Percentiles rank a stretch among this genome's conserved stretches.
Evolutionary conservation across 2,113 vertebrate genomes (phyloP).

Genomic region (Lamprotornis superbus): DNA sequence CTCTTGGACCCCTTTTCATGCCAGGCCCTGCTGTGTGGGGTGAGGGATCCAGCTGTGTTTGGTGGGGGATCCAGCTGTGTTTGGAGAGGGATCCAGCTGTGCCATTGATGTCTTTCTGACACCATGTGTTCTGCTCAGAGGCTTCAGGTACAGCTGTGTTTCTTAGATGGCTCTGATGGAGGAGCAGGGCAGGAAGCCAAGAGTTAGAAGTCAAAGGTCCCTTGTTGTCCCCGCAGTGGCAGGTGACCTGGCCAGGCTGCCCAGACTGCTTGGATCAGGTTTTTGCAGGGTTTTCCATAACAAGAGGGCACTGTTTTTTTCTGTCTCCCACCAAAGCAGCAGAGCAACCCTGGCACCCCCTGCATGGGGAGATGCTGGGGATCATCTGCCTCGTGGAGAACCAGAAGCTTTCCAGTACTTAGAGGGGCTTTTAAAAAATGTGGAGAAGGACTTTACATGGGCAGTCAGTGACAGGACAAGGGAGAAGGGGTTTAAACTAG

Average conservation of each 20-base stretch:
- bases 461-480: neutral
- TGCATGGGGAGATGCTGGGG: neutral
- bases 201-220: neutral
- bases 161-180: rapidly evolving
- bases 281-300: neutral
- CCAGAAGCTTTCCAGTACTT: neutral
- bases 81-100: neutral
- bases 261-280: neutral
- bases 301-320: neutral
- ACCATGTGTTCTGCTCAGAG: neutral
- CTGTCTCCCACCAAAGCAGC: neutral
- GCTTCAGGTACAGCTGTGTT: neutral
- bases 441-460: neutral
- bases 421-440: neutral
- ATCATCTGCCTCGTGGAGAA: neutral
- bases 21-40: neutral
- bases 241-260: neutral
- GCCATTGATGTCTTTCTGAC: rapidly evolving
- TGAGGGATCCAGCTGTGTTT: neutral
- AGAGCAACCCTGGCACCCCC: neutral
- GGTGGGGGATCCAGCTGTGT: neutral
- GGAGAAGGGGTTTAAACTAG: neutral
- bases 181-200: neutral
- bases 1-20: neutral
- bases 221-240: neutral